Evolutionary conservation across 1,140 invertebrate species (phyloP), one percentile per base, ranked within the genome.

Genomic region (Drosophila bocqueti): DNA sequence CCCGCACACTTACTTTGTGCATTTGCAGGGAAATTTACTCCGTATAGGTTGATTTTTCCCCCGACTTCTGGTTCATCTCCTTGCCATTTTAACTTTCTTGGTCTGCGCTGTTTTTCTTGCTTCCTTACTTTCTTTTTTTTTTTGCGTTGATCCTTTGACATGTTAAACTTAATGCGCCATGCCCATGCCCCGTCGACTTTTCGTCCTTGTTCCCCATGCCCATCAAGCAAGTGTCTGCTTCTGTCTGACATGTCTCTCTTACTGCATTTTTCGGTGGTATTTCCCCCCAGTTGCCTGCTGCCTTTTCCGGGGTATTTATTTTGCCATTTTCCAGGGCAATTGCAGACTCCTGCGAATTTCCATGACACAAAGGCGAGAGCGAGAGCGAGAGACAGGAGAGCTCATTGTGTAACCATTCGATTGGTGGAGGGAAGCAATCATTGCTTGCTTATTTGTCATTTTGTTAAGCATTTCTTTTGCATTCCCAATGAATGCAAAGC

Each of bases 101-200:
- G 38, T 36, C 45, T 59, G 26, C 11, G 18, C 42, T 58, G 40
- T 68, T 38, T 62, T 43, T 38, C 16, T 50, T 38, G 47, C 69
- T 49, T 46, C 49, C 64, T 52, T 50, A 54, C 73, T 58, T 75
- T 0, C 9, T 47, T 24, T 16, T n/a, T 49, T 46, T 34, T 80
- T 74, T 73, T 79, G 46, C 78, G 43, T 79, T 90, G 79, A 90
- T 90, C 85, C 86, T 90, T 90, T 90, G 85, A 90, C 85, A 90
- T 85, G 82, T 76, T 85, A 81, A 90, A 85, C 85, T 89, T 90
- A 89, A 90, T 85, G 85, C 85, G 84, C 69, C 67, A n/a, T 59
- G 24, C 52, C 42, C 38, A 40, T 57, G 54, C 54, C 36, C 9
- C 38, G 54, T 57, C 54, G 54, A 43, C 54, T 45, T 26, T 46